Base-by-base conservation (phyloP, 1,140 invertebrate genomes). In the Drosophila ogumai region DNA sequence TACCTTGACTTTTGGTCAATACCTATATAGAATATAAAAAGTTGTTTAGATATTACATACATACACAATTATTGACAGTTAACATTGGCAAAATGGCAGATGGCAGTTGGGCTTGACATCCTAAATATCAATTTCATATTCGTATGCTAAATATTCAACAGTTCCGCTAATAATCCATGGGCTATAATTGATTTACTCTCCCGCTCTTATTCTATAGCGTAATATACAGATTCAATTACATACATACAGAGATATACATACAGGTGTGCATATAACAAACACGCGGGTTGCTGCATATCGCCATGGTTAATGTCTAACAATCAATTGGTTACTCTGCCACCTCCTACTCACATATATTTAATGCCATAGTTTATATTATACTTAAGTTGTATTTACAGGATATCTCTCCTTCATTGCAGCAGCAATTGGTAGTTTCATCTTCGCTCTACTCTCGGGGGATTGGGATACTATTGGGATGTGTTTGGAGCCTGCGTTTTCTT, bases 401-500 rank as follows among this genome's bases (percentile, higher is more conserved):
- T 34, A 32, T 50, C 22, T 60, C 10, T 44, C 15, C 12, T 32
- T n/a, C 40, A 15, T 49, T 28, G 57, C 60, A 61, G 52, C 56
- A 75, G 44, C 50, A 57, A 50, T 56, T 58, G 12, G 19, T 54
- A 32, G 43, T 17, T 34, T n/a, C 9, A 38, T 19, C 17, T 43
- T 52, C 3, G 25, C 44, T 47, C 36, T 56, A 47, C 44, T 73
- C 49, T 12, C 36, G 36, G n/a, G 32, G 38, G 17, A 15, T n/a
- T 44, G 28, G 22, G 36, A 63, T 5, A 13, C 17, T 13, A n/a
- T 47, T 54, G 17, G 46, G 44, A 36, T 63, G 31, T 43, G 22
- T 55, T 65, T 68, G 40, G 66, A 90, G 85, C 85, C 85, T 88
- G 49, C 85, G 49, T 90, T 90, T 88, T 88, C 84, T 80, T 88